Conservation (phyloP, 2,113 vertebrate species). For the Copsychus sechellarum region DNA sequence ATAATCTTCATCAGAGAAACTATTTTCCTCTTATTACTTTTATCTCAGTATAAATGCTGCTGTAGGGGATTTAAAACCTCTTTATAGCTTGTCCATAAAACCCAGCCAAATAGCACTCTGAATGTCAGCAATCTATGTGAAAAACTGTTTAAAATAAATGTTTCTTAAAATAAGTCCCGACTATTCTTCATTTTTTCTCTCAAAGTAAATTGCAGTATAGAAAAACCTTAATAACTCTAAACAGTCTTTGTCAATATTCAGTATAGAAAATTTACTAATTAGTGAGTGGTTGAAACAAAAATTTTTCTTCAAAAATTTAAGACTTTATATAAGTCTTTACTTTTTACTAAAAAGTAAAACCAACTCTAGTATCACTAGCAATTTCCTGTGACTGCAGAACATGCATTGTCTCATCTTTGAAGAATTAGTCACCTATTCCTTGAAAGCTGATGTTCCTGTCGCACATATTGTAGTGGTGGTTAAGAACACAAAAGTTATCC, state of each 20-base stretch:
- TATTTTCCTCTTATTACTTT: background rate
- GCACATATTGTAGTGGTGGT: background rate
- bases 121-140: background rate
- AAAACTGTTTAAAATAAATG: background rate
- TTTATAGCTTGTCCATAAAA: background rate
- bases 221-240: background rate
- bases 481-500: background rate
- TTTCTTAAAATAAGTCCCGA: background rate
- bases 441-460: background rate
- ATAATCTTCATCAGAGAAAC: conserved; percentile 1
- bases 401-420: background rate
- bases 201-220: background rate
- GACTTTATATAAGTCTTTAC: no score
- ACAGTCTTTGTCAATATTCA: background rate
- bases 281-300: background rate
- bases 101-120: background rate
- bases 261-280: background rate
- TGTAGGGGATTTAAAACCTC: conserved; percentile 1
- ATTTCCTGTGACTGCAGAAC: background rate
- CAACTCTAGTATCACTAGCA: background rate
- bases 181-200: background rate
- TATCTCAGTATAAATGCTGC: background rate
- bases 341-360: background rate
- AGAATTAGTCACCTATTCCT: background rate
- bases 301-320: background rate